Evolutionary conservation across 1,140 invertebrate species (phyloP).

Genomic region (Hycleus phaleratus): DNA sequence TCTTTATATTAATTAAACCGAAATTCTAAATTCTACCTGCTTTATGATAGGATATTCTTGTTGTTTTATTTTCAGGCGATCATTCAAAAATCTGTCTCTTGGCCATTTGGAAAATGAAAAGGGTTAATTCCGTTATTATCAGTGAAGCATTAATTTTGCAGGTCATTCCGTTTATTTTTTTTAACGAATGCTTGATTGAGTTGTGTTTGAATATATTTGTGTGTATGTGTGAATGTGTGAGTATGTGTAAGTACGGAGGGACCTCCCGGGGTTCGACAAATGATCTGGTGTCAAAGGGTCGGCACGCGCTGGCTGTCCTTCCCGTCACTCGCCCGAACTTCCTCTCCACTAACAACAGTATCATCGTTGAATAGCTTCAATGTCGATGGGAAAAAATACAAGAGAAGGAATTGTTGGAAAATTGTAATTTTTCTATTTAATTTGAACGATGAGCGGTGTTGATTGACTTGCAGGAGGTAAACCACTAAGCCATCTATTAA

Average conservation of each 20-base stretch:
- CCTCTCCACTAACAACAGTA: neutral
- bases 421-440: too few species aligned
- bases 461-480: constrained; percentile 11
- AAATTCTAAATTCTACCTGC: too few species aligned
- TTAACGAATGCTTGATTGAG: constrained; percentile 2
- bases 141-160: too few species aligned
- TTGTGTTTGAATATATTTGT: neutral
- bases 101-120: neutral
- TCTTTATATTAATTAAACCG: too few species aligned
- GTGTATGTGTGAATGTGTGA: neutral
- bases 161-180: neutral
- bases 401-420: too few species aligned
- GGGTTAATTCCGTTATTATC: neutral
- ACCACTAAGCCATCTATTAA: constrained; percentile 13
- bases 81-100: too few species aligned
- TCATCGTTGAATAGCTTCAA: too few species aligned
- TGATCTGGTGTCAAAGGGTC: constrained; percentile 17
- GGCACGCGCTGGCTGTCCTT: constrained; percentile 12
- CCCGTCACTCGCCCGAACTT: neutral
- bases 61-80: too few species aligned
- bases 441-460: neutral
- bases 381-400: too few species aligned
- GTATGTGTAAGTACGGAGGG: constrained; percentile 6
- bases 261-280: constrained; percentile 13
- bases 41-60: too few species aligned